Evolutionary conservation across 53 echinoderm and acorn worm genomes (phyloP).

Genomic region (Apostichopus leukothele): DNA sequence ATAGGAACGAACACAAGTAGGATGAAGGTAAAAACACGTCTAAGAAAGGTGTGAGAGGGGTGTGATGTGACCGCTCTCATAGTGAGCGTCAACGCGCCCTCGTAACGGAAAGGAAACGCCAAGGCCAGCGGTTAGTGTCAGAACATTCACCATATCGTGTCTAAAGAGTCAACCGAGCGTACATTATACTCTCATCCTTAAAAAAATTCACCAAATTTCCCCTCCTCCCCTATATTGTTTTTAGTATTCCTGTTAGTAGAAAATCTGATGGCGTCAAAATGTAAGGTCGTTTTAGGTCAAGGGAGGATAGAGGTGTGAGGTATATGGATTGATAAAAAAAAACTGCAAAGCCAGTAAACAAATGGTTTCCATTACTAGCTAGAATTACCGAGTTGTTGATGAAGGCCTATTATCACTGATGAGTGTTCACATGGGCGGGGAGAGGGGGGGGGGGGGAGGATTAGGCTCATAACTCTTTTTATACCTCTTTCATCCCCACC

Average conservation of each 20-base stretch:
- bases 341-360: no score
- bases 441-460: no score
- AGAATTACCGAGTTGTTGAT: no score
- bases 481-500: no score
- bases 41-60: not conserved
- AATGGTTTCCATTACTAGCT: no score
- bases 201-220: not conserved
- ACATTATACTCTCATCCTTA: not conserved
- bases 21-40: not conserved
- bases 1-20: not conserved
- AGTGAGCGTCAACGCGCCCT: not conserved
- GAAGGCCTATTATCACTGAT: no score
- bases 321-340: no score
- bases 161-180: constrained; percentile 17
- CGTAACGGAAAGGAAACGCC: constrained; percentile 16
- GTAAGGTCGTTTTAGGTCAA: constrained; percentile 15
- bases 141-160: constrained; percentile 5
- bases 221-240: not conserved
- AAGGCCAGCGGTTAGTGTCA: constrained; percentile 14
- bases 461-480: no score
- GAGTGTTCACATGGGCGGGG: no score
- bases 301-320: not conserved
- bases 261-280: not conserved
- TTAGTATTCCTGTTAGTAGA: not conserved
- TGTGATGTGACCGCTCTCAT: constrained; percentile 22